phyloP scores from a whole-genome alignment of 2,113 vertebrate genomes.

The Xiphophorus couchianus region DNA sequence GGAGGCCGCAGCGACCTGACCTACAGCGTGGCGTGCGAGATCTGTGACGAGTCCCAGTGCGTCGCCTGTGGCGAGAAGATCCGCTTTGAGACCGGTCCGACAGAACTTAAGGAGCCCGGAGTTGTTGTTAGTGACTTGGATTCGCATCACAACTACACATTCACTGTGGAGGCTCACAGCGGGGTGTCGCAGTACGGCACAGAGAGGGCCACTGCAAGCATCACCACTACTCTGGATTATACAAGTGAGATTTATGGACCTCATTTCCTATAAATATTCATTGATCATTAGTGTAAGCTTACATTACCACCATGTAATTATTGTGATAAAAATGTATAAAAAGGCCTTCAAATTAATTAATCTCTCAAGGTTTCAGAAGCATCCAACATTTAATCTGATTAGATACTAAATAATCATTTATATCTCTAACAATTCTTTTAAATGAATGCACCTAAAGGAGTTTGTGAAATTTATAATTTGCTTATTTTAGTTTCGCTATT shows the following conservation, averaged over 20 bases:
- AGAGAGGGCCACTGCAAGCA: slow-evolving; percentile 66
- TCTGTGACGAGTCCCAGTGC: slow-evolving; percentile 83
- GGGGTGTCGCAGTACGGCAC: slow-evolving; percentile 85
- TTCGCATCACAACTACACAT: slow-evolving; percentile 94
- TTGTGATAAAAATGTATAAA: not conserved
- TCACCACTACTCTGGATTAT: slow-evolving; percentile 88
- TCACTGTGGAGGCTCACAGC: slow-evolving; percentile 86
- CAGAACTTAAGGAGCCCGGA: slow-evolving; percentile 66
- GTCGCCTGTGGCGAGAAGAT: slow-evolving; percentile 83
- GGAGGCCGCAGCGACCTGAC: slow-evolving; percentile 87
- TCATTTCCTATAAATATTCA: not conserved
- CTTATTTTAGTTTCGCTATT: no score
- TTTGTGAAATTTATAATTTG: no score
- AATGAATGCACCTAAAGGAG: no score
- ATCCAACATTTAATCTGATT: not conserved
- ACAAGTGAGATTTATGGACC: slow-evolving; percentile 81
- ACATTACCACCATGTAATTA: not conserved
- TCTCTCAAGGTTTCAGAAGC: not conserved
- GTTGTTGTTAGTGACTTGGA: slow-evolving; percentile 85
- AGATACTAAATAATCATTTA: no score
- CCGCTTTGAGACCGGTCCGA: slow-evolving; percentile 77
- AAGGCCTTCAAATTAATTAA: not conserved
- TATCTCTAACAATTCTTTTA: no score
- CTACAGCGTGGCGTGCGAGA: slow-evolving; percentile 87
- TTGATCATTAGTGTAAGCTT: not conserved